Base-by-base conservation (phyloP, 2,113 vertebrate species). In the Baryphthengus martii region DNA sequence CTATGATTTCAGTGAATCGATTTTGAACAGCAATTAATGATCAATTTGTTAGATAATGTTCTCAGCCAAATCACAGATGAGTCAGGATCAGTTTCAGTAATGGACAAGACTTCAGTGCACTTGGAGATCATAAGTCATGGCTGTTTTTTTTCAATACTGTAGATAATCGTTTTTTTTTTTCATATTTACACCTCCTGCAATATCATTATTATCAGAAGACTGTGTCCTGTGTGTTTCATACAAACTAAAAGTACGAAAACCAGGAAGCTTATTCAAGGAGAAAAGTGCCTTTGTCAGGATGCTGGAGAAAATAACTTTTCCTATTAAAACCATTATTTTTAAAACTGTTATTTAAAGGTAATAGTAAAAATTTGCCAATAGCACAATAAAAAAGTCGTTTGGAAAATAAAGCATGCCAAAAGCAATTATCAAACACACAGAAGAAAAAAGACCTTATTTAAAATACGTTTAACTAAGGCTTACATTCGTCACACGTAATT, bases 1-100 rank as follows among this genome's bases (percentile, higher is more conserved):
- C 65, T 70, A 79, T 93, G 89, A 91, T 94, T 94, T 82, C 81
- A 90, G 70, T 61, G 79, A 82, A 96, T 74, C 95, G 88, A 88
- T 89, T 95, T 97, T 93, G 76, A 91, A 90, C 37, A 83, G 74
- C 61, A 95, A 83, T 89, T 95, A 96, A 78, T 73, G 78, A 80
- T 75, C 47, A 91, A 65, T 92, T 97, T 93, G 50, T 91, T 87
- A 82, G 40, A 74, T 91, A 95, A 95, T 85, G 50, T 52, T 89
- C 87, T 93, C 77, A 56, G 74, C 72, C 52, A 89, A 97, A 90
- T 53, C 65, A 53, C 25, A 86, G 52, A n/a, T 1, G 0, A 66
- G 40, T 95, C 89, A 92, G 63, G 23, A 80, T 90, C 37, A 81
- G 77, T 55, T 86, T 21, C 18, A 73, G 24, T 49, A 62, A 62